Evolutionary conservation across 2,888 invertebrate species (phyloP).

Genomic region (Phengaris alcon): DNA sequence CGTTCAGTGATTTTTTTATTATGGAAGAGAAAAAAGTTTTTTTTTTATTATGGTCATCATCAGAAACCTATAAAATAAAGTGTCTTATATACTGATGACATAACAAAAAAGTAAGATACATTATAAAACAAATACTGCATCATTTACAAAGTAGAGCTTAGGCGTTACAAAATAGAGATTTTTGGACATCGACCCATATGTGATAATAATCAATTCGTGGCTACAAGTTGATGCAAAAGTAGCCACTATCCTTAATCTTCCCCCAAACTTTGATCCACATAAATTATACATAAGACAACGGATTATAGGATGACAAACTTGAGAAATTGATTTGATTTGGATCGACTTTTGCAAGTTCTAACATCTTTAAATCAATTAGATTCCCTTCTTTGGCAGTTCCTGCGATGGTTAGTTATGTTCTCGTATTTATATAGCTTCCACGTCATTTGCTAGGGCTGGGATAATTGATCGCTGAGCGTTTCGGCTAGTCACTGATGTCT

Average conservation of each 20-base stretch:
- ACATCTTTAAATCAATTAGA: slow-evolving; percentile 21
- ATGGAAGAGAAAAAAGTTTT: too few species aligned
- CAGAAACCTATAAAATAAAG: too few species aligned
- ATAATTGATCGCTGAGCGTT: slow-evolving; percentile 39
- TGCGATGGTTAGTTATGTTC: slow-evolving; percentile 16
- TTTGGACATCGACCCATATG: too few species aligned
- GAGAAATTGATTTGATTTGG: slow-evolving; percentile 23
- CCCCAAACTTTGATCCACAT: slow-evolving; percentile 5
- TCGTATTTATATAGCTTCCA: slow-evolving; percentile 36
- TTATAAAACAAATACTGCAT: too few species aligned
- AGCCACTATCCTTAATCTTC: neutral
- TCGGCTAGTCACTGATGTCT: slow-evolving; percentile 41
- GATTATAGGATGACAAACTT: slow-evolving; percentile 22
- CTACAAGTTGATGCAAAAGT: neutral
- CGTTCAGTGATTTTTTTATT: too few species aligned
- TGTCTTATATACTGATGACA: too few species aligned
- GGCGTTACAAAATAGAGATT: too few species aligned
- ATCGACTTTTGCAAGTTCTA: slow-evolving; percentile 20
- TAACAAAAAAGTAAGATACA: too few species aligned
- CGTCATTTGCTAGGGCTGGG: slow-evolving; percentile 36
- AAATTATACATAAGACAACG: slow-evolving; percentile 23
- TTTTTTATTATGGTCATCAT: too few species aligned
- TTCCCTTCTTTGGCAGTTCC: slow-evolving; percentile 22
- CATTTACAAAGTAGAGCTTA: too few species aligned
- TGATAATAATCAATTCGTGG: neutral